phyloP scores from a whole-genome alignment of 23 tunicate genomes.

The Phallusia fumigata region DNA sequence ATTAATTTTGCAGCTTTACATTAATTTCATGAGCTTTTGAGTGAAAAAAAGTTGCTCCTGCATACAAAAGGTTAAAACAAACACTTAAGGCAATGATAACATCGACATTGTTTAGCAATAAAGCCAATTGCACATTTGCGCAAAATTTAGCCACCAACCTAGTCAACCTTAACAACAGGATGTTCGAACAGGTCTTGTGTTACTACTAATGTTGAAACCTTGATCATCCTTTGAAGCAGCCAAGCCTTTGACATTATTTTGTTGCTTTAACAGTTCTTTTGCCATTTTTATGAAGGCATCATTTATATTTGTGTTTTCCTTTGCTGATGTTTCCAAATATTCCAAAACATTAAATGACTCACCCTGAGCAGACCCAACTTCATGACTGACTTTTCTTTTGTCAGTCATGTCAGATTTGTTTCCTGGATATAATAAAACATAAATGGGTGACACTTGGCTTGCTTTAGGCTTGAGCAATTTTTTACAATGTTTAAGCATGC shows the following conservation, averaged over 20 bases:
- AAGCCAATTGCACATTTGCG: background rate
- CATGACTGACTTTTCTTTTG: slow-evolving; percentile 31
- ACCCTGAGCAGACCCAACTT: slow-evolving; percentile 33
- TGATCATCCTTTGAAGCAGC: background rate
- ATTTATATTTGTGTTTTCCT: slow-evolving; percentile 74
- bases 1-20: no score
- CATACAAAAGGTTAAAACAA: no score
- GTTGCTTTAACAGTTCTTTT: slow-evolving; percentile 23
- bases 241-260: background rate
- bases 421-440: slow-evolving; percentile 32
- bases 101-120: no score
- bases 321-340: slow-evolving; percentile 87
- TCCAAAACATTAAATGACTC: slow-evolving; percentile 33
- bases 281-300: slow-evolving; percentile 59
- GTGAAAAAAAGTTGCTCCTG: no score
- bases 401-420: slow-evolving; percentile 67
- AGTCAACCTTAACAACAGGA: background rate
- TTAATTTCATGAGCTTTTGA: no score
- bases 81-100: no score
- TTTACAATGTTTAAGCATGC: no score
- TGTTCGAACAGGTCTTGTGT: background rate
- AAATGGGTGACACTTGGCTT: background rate
- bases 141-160: background rate
- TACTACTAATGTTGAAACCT: background rate
- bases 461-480: no score